Conservation (phyloP, 2,113 vertebrate genomes). For the Capra hircus region DNA sequence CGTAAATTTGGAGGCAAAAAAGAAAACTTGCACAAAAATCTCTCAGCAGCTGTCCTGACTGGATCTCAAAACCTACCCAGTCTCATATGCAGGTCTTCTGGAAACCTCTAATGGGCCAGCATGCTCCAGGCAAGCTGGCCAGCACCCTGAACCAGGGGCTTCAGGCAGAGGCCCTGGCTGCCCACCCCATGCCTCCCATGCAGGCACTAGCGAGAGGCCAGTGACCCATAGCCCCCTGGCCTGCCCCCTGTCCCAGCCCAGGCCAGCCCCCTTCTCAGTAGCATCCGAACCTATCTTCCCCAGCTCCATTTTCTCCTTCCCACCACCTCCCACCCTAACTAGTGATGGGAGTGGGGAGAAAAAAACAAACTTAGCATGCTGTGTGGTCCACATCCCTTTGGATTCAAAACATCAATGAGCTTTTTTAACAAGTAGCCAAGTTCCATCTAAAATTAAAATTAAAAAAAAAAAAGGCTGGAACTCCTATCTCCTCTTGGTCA, state of each 20-base stretch:
- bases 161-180: neutral
- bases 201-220: neutral
- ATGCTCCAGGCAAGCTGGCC: neutral
- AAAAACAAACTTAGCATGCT: neutral
- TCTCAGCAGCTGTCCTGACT: neutral
- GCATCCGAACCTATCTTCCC: neutral
- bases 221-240: neutral
- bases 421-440: neutral
- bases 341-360: neutral
- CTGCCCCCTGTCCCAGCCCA: neutral
- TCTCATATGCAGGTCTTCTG: neutral
- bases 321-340: neutral
- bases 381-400: neutral
- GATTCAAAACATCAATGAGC: neutral
- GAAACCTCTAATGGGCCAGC: neutral
- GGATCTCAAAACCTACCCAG: neutral
- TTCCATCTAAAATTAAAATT: neutral
- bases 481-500: neutral
- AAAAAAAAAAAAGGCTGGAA: neutral
- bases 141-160: neutral
- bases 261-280: neutral
- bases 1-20: neutral
- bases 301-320: neutral
- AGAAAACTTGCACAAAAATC: neutral
- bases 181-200: accelerated